Evolutionary conservation across 2,113 vertebrate genomes (phyloP).

Genomic region (Labeo rohita): DNA sequence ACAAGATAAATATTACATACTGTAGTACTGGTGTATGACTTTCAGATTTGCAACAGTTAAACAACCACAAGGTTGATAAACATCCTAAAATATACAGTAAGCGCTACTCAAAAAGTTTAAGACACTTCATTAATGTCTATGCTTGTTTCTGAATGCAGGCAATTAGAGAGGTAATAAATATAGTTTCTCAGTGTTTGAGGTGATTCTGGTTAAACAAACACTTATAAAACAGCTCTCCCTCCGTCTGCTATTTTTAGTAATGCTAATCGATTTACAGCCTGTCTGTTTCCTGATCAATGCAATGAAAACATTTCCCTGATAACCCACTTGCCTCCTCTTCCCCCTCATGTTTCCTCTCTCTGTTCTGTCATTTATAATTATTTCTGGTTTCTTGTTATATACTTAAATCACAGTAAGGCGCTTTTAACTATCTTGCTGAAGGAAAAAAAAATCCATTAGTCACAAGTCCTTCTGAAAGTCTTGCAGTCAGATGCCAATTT

Average conservation of each 20-base stretch:
- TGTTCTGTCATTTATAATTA: not conserved
- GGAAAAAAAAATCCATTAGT: not conserved
- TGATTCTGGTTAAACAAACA: conserved; percentile 30
- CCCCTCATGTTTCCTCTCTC: not conserved
- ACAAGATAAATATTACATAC: not conserved
- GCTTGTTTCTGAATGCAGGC: not conserved
- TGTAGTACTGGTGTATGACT: not conserved
- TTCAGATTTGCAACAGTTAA: not conserved
- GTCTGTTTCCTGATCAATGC: conserved; percentile 41
- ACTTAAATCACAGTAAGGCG: not conserved
- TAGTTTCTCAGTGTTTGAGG: not conserved
- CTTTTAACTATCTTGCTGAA: not conserved
- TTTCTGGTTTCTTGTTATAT: conserved; percentile 9
- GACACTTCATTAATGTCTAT: not conserved
- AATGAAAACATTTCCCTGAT: conserved; percentile 8
- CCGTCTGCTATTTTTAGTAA: conserved; percentile 45
- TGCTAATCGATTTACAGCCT: conserved; percentile 47
- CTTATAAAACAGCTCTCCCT: conserved; percentile 19
- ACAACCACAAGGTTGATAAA: not conserved
- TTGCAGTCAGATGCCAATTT: conserved; percentile 2
- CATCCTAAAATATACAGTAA: not conserved
- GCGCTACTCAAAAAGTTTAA: not conserved
- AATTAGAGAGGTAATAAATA: not conserved
- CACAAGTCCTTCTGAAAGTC: not conserved
- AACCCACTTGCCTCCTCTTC: conserved; percentile 9